Evolutionary conservation across 92 coral and sea anemone genomes (phyloP).

Genomic region (Porites rus): DNA sequence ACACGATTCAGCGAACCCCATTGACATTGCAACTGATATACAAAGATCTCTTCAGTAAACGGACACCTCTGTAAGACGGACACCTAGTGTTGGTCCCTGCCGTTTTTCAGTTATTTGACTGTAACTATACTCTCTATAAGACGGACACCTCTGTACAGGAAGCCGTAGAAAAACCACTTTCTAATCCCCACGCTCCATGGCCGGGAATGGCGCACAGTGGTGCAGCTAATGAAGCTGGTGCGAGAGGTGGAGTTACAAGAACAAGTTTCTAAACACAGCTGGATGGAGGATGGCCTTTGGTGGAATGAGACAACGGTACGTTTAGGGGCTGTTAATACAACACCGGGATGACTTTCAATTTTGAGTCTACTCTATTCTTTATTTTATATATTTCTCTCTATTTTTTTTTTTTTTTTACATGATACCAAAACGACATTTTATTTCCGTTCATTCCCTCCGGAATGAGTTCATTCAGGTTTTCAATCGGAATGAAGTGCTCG

Average conservation of each 20-base stretch:
- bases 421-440: too few relatives aligned
- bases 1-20: not conserved
- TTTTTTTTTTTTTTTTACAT: too few relatives aligned
- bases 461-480: not conserved
- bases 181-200: constrained; percentile 38
- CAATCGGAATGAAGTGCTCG: not conserved
- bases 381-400: too few relatives aligned
- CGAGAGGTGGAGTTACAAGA: constrained; percentile 25
- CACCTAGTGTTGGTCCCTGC: too few relatives aligned
- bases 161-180: constrained; percentile 13
- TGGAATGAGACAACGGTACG: too few relatives aligned
- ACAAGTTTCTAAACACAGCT: not conserved
- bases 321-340: too few relatives aligned
- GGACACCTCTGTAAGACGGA: too few relatives aligned
- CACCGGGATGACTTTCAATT: too few relatives aligned
- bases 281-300: not conserved
- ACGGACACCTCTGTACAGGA: not conserved
- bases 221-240: not conserved
- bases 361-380: too few relatives aligned
- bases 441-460: too few relatives aligned
- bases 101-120: too few relatives aligned
- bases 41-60: constrained; percentile 53
- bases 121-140: too few relatives aligned
- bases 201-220: not conserved
- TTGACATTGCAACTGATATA: constrained; percentile 49